Evolutionary conservation across 2,797 vertebrate genomes (phyloP).

Genomic region (Sebastes wilsoni): DNA sequence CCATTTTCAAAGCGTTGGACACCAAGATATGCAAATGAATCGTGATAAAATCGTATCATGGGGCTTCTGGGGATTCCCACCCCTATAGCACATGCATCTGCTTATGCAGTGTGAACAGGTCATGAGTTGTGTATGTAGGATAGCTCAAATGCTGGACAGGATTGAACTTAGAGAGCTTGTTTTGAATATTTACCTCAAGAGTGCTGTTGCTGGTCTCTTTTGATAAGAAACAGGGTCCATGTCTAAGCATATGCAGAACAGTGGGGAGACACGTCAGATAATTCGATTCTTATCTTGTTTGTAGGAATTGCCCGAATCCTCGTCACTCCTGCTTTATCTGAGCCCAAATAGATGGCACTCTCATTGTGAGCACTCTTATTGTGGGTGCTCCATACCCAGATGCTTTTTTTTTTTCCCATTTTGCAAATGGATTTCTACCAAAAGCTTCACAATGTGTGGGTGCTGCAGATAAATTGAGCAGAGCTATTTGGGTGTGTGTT

Average conservation of each 20-base stretch:
- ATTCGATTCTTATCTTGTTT: slow-evolving; percentile 38
- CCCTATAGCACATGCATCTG: background rate
- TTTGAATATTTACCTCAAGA: background rate
- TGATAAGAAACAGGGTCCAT: slow-evolving; percentile 19
- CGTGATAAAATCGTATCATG: too few relatives aligned
- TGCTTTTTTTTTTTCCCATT: slow-evolving; percentile 12
- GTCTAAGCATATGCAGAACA: slow-evolving; percentile 4
- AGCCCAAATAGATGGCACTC: slow-evolving; percentile 29
- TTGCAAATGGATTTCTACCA: slow-evolving; percentile 26
- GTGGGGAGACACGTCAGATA: background rate
- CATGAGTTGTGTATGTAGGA: background rate
- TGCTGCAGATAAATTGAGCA: slow-evolving; percentile 29
- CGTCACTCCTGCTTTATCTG: slow-evolving; percentile 18
- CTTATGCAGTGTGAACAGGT: background rate
- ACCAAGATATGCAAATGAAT: too few relatives aligned
- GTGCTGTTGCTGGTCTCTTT: slow-evolving; percentile 5
- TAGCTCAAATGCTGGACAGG: background rate
- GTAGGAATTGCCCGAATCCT: background rate
- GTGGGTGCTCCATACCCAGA: background rate
- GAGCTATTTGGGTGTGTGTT: background rate
- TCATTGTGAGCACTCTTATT: slow-evolving; percentile 27
- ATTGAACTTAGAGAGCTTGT: background rate
- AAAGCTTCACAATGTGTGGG: slow-evolving; percentile 28
- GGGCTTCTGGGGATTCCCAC: too few relatives aligned
- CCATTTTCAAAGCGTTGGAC: too few relatives aligned